Percentiles rank a stretch among this genome's conserved stretches.
These are phyloP conservation scores for Tragelaphus buxtoni DNA, from an alignment of 2,113 vertebrate species.

Conservation along the genomic window DNA sequence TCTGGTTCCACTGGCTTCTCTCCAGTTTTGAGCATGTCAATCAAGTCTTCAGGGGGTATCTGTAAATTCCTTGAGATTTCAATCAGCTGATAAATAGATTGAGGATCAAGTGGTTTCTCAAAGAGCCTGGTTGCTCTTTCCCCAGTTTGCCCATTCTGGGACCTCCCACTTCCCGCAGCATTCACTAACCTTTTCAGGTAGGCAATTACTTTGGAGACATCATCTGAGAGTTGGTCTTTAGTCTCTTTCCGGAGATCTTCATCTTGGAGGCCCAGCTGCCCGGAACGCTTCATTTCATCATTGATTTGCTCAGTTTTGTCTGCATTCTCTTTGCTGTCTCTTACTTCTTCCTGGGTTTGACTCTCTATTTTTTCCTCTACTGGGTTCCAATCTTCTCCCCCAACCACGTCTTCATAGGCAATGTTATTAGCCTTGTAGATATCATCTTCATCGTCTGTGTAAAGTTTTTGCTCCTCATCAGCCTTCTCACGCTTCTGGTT, in stretches of 20 bases:
- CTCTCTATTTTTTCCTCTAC: slow-evolving; percentile 88
- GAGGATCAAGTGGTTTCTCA: slow-evolving; percentile 84
- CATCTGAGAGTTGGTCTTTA: slow-evolving; percentile 83
- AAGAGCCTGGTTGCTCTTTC: slow-evolving; percentile 77
- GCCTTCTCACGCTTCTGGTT: slow-evolving; percentile 83
- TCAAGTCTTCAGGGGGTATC: slow-evolving; percentile 92
- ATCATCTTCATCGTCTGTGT: slow-evolving; percentile 86
- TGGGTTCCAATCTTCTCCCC: slow-evolving; percentile 90
- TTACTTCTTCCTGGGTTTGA: slow-evolving; percentile 89
- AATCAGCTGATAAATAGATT: slow-evolving; percentile 88
- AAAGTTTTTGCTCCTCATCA: slow-evolving; percentile 87
- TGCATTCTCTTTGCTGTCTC: slow-evolving; percentile 86
- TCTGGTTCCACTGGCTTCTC: slow-evolving; percentile 78
- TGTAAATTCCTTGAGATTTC: slow-evolving; percentile 92
- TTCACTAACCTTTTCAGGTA: slow-evolving; percentile 89
- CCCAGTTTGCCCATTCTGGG: slow-evolving; percentile 78
- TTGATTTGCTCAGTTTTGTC: slow-evolving; percentile 82
- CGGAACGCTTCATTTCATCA: slow-evolving; percentile 86
- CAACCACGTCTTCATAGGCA: slow-evolving; percentile 88
- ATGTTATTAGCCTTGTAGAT: slow-evolving; percentile 88
- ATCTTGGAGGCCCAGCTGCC: slow-evolving; percentile 73
- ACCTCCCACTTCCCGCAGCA: slow-evolving; percentile 79
- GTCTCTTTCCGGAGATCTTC: slow-evolving; percentile 78
- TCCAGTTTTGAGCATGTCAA: slow-evolving; percentile 88
- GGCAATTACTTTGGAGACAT: slow-evolving; percentile 87